A percentile compares a stretch with the other conserved stretches of the same genome.
These are phyloP conservation scores for Syritta pipiens DNA, from an alignment of 2,888 invertebrate species.

Conservation along the genomic window DNA sequence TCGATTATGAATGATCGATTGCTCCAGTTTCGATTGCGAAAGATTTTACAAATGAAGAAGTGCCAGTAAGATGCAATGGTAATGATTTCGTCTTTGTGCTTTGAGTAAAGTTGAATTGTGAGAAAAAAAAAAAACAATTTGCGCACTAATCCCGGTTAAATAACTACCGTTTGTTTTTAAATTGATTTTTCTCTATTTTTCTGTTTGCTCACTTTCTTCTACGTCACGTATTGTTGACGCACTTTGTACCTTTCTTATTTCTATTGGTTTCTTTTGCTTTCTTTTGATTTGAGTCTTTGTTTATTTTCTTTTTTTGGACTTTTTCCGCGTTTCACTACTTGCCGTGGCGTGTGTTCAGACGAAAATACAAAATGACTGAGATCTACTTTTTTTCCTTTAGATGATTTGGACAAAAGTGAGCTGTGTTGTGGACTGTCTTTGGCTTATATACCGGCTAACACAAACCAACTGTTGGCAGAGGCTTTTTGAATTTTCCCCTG, in stretches of 20 bases:
- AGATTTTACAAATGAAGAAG: neutral
- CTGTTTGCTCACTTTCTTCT: slow-evolving; percentile 32
- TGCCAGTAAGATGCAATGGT: slow-evolving; percentile 10
- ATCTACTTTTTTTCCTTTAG: slow-evolving; percentile 74
- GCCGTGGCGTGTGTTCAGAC: neutral
- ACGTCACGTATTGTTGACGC: slow-evolving; percentile 40
- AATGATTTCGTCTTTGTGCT: slow-evolving; percentile 32
- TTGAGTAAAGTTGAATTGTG: slow-evolving; percentile 37
- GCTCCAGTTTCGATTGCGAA: slow-evolving; percentile 19
- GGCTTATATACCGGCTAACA: slow-evolving; percentile 45
- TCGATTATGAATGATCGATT: too few relatives aligned
- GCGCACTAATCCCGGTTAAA: slow-evolving; percentile 50
- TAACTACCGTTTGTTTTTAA: slow-evolving; percentile 65
- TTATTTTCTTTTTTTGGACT: slow-evolving; percentile 12
- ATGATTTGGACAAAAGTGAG: slow-evolving; percentile 78
- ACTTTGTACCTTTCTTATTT: slow-evolving; percentile 34
- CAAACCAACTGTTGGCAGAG: neutral
- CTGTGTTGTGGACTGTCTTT: slow-evolving; percentile 61
- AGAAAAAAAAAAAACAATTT: slow-evolving; percentile 45
- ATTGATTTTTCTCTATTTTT: slow-evolving; percentile 44
- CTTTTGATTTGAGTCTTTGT: slow-evolving; percentile 6
- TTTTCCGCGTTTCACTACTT: slow-evolving; percentile 57
- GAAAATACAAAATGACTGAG: neutral
- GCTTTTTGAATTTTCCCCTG: slow-evolving; percentile 54
- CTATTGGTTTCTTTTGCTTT: slow-evolving; percentile 13